Evolutionary conservation across 2,888 invertebrate species (phyloP), one percentile per base, ranked within the genome.

Genomic region (Phaonia tiefii): DNA sequence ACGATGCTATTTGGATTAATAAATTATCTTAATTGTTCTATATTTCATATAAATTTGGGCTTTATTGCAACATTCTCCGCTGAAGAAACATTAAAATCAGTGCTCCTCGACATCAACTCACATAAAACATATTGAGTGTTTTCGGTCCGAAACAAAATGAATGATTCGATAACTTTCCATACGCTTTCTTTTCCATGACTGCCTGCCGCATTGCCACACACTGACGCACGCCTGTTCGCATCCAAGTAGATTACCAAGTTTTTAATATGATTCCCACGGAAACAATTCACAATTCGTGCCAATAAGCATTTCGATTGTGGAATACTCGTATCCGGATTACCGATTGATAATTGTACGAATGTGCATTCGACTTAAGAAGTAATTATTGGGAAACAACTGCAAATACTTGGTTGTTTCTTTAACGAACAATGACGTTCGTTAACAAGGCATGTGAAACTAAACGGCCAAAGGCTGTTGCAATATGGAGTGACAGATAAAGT

Each of bases 261-360:
- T n/a, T n/a, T n/a, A n/a, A n/a, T n/a, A n/a, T n/a, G n/a, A n/a
- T n/a, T n/a, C n/a, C n/a, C n/a, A n/a, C n/a, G n/a, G n/a, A n/a
- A n/a, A n/a, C n/a, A n/a, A n/a, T n/a, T n/a, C n/a, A n/a, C n/a
- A n/a, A n/a, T n/a, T 25, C 25, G 13, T 54, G 69, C 66, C 76
- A 80, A 80, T 80, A 70, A 77, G 65, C 70, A 60, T 70, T 66
- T 13, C 58, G 73, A 70, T 74, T 77, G 74, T 54, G 70, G 66
- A 74, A 66, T 56, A n/a, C n/a, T n/a, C n/a, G n/a, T n/a, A 70
- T 74, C 65, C 66, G 58, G 70, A 70, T 77, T 74, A 74, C 70
- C 73, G 73, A 66, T 58, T 70, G 66, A 70, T 80, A 76, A 80
- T 80, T 80, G 70, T 54, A 54, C 2, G 25, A 54, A 25, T 22